These are phyloP conservation scores for Grammomys dolichurus DNA, from an alignment of 2,113 vertebrate genomes.

Conservation along the genomic window DNA sequence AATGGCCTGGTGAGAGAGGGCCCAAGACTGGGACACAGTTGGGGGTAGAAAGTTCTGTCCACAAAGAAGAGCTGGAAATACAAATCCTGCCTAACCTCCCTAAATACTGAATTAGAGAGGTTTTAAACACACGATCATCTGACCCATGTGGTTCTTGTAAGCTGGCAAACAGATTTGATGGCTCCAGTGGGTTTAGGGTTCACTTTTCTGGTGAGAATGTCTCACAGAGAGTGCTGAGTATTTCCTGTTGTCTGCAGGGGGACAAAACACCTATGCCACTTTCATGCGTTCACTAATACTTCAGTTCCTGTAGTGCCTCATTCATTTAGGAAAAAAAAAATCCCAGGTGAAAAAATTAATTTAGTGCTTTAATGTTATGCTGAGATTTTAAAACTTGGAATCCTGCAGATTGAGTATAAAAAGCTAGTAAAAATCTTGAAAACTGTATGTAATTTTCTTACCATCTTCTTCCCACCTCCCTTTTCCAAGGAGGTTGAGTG, in stretches of 20 bases:
- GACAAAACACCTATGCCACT: not conserved
- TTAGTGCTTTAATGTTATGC: not conserved
- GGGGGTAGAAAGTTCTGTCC: not conserved
- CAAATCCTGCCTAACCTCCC: not conserved
- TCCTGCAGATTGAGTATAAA: not conserved
- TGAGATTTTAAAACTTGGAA: not conserved
- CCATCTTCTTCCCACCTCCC: not conserved
- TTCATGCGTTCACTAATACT: not conserved
- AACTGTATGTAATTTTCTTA: not conserved
- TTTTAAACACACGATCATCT: not conserved
- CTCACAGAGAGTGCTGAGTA: not conserved
- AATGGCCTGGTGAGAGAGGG: not conserved
- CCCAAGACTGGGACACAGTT: no score
- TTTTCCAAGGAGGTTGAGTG: not conserved
- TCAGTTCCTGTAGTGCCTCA: not conserved
- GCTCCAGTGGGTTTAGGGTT: not conserved
- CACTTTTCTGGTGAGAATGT: not conserved
- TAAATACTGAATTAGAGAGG: not conserved
- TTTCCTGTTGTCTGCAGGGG: not conserved
- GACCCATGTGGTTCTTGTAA: not conserved
- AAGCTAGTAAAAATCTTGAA: constrained; percentile 31
- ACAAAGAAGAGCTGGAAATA: not conserved
- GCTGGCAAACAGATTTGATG: not conserved
- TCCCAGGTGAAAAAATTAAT: constrained; percentile 15
- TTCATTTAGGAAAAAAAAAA: not conserved